phyloP scores from a whole-genome alignment of 2,888 invertebrate genomes.

The Xiphydria camelus region DNA sequence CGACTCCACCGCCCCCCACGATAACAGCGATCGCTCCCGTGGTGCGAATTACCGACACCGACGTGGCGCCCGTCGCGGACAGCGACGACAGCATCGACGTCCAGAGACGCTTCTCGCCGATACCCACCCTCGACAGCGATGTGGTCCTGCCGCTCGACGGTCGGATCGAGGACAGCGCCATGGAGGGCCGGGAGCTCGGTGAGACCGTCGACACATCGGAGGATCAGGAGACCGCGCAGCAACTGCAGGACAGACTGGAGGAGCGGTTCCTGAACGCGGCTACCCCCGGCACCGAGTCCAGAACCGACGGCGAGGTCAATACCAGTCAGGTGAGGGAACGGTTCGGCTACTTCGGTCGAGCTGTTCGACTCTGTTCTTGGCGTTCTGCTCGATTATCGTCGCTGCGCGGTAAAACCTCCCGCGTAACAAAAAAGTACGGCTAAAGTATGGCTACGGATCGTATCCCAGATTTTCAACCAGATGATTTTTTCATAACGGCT shows the following conservation, averaged over 20 bases:
- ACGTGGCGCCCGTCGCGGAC: slow-evolving; percentile 53
- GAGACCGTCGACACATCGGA: slow-evolving; percentile 57
- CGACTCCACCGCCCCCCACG: slow-evolving; percentile 63
- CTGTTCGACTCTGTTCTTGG: too few species aligned
- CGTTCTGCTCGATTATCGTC: too few species aligned
- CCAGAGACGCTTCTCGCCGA: slow-evolving; percentile 38
- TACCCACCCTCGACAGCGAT: slow-evolving; percentile 53
- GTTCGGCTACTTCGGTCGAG: too few species aligned
- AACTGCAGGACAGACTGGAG: slow-evolving; percentile 67
- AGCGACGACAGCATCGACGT: slow-evolving; percentile 55
- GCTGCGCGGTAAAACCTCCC: too few species aligned
- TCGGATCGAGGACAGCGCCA: slow-evolving; percentile 55
- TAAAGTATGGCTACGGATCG: too few species aligned
- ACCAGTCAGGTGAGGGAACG: slow-evolving; percentile 56
- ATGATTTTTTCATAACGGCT: too few species aligned
- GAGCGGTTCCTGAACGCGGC: slow-evolving; percentile 66
- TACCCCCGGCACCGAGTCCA: slow-evolving; percentile 64
- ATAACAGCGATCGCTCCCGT: slow-evolving; percentile 42
- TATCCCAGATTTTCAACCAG: too few species aligned
- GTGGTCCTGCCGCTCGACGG: slow-evolving; percentile 55
- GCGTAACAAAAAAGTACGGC: too few species aligned
- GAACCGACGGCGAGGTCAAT: slow-evolving; percentile 68
- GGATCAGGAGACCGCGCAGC: slow-evolving; percentile 58
- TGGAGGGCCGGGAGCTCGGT: slow-evolving; percentile 51
- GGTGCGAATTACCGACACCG: slow-evolving; percentile 59